Evolutionary conservation across 2,888 invertebrate genomes (phyloP), one percentile per base, ranked within the genome.

Genomic region (Priocnemis perturbator): DNA sequence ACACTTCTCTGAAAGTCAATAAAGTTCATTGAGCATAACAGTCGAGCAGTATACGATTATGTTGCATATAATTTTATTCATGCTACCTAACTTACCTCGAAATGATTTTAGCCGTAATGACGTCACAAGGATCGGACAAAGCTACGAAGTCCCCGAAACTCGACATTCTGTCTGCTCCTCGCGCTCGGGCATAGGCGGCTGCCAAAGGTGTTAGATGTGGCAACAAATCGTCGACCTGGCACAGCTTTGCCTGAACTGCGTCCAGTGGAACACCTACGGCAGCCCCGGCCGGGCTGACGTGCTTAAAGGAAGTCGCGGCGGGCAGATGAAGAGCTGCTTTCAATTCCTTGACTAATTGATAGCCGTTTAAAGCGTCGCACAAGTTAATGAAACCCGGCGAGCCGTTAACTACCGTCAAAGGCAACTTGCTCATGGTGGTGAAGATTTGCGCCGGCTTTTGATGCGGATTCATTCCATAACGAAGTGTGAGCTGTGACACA

Each of bases 81-180:
- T 48, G 23, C 26, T 37, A 37, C 14, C 37, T 3, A 11, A 3
- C 14, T 5, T 83, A 92, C 93, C 90, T 93, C 0, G 97, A 95
- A 70, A 99, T 97, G 65, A 99, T 95, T 86, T 92, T 94, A 0
- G 99, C 99, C 0, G 99, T 99, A 71, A 93, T 86, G 59, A 92
- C 93, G 90, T 99, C 99, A 86, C 99, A 99, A 0, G 90, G 89
- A 87, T 98, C 97, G 0, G 98, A 98, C 0, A 99, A 89, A 0
- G 98, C 98, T 45, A 99, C 93, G 89, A 99, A 99, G 90, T 99
- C 99, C 0, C 99, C 99, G 90, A 99, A 99, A 0, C 98, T 98
- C 9, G 98, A 98, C 99, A 99, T 99, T 63, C 99, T 93, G 90
- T 99, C 99, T 17, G 98, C 98, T 60, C 99, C 98, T 86, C 99